These are phyloP conservation scores for Rhea americana DNA, from an alignment of 2,113 vertebrate genomes.

Conservation along the genomic window DNA sequence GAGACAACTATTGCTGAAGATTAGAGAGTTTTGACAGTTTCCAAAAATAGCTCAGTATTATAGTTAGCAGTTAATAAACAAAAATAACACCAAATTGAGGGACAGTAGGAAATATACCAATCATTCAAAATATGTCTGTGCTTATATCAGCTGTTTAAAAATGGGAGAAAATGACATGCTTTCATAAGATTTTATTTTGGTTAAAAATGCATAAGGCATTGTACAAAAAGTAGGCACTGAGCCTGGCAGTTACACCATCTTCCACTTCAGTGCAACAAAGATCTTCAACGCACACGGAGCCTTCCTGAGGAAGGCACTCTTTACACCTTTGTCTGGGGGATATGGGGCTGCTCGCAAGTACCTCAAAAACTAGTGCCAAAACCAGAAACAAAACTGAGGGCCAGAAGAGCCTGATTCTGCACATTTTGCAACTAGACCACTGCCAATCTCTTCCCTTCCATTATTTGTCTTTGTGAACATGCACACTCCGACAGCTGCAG, in stretches of 20 bases:
- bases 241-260: neutral
- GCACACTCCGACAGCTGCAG: neutral
- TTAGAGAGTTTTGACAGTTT: constrained; percentile 71
- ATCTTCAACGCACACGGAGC: accelerated
- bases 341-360: neutral
- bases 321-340: neutral
- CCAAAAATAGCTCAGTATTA: constrained; percentile 21
- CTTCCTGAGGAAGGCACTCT: accelerated
- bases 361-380: neutral
- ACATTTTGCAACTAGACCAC: neutral
- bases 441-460: neutral
- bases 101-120: neutral
- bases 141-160: neutral
- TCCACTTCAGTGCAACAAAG: neutral
- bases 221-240: neutral
- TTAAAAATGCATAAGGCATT: no score
- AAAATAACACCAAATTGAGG: neutral
- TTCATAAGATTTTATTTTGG: neutral
- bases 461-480: neutral
- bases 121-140: no score
- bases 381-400: neutral
- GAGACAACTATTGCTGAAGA: constrained; percentile 63
- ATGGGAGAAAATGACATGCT: neutral
- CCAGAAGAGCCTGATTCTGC: neutral
- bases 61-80: constrained; percentile 25